Conservation (phyloP, 2,113 vertebrate species). For the Otus sunia region DNA sequence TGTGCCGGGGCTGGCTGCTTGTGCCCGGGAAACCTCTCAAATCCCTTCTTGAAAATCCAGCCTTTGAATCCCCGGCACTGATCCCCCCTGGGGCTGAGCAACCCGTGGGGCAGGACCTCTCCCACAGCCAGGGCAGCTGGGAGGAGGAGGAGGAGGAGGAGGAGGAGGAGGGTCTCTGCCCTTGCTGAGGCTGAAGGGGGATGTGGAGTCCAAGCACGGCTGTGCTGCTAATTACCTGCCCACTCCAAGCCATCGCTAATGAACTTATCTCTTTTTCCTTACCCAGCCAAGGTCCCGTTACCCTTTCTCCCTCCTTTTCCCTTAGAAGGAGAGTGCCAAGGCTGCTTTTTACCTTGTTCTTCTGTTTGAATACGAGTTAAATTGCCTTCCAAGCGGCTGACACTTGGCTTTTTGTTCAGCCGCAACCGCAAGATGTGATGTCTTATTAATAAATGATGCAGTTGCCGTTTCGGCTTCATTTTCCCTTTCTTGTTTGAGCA, state of each 20-base stretch:
- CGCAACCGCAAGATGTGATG: fast-evolving
- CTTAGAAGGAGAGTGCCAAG: not conserved
- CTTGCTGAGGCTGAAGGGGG: not conserved
- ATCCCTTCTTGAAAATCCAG: not conserved
- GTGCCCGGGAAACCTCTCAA: not conserved
- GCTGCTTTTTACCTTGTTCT: not conserved
- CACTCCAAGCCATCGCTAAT: fast-evolving
- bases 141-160: not conserved
- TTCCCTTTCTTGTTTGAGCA: not conserved
- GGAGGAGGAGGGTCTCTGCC: not conserved
- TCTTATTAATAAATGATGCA: not conserved
- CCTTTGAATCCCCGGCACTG: fast-evolving
- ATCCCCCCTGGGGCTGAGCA: not conserved
- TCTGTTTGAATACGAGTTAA: not conserved
- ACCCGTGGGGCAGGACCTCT: not conserved
- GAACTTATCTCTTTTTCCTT: not conserved
- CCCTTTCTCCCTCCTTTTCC: not conserved
- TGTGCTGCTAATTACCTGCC: not conserved
- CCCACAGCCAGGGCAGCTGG: fast-evolving
- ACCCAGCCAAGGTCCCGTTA: not conserved
- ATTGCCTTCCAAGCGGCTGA: not conserved
- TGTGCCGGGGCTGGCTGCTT: not conserved
- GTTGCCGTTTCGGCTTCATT: not conserved
- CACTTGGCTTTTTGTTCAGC: not conserved
- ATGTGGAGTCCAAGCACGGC: fast-evolving